Conservation (phyloP, 2,888 invertebrate species). For the Urechis unicinctus region DNA sequence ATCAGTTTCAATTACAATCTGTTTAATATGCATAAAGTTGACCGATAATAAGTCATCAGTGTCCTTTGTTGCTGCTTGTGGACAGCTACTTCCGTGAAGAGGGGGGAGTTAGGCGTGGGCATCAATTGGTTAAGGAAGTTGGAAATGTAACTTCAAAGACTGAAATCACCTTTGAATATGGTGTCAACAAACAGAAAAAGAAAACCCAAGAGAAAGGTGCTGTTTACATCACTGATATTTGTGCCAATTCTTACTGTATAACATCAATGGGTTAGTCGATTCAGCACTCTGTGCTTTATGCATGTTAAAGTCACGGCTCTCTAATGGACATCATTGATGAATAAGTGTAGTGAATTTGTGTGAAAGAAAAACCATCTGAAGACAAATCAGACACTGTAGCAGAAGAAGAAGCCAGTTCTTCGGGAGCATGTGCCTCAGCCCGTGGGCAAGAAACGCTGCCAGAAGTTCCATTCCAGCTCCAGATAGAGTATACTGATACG, state of each 20-base stretch:
- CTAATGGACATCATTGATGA: too few relatives aligned
- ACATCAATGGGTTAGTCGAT: too few relatives aligned
- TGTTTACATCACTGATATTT: too few relatives aligned
- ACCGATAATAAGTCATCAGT: neutral
- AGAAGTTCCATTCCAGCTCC: constrained; percentile 41
- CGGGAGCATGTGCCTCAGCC: neutral
- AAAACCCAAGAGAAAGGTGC: constrained; percentile 2
- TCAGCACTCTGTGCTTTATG: too few relatives aligned
- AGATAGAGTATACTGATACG: constrained; percentile 39
- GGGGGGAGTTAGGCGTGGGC: constrained; percentile 27
- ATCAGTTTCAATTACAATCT: too few relatives aligned
- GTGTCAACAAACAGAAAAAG: constrained; percentile 21
- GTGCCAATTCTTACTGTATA: too few relatives aligned
- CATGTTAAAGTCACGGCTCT: too few relatives aligned
- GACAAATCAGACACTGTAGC: neutral
- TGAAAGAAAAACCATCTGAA: neutral
- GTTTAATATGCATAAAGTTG: too few relatives aligned
- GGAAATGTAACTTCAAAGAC: constrained; percentile 38
- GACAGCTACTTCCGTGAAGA: constrained; percentile 34
- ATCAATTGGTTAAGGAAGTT: constrained; percentile 25
- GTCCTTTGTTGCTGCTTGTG: neutral
- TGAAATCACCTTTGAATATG: constrained; percentile 43
- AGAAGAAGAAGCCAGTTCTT: neutral
- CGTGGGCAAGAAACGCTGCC: too few relatives aligned
- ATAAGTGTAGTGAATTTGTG: too few relatives aligned